Conservation (phyloP, 2,888 invertebrate species). For the Dynastes hyllus region DNA sequence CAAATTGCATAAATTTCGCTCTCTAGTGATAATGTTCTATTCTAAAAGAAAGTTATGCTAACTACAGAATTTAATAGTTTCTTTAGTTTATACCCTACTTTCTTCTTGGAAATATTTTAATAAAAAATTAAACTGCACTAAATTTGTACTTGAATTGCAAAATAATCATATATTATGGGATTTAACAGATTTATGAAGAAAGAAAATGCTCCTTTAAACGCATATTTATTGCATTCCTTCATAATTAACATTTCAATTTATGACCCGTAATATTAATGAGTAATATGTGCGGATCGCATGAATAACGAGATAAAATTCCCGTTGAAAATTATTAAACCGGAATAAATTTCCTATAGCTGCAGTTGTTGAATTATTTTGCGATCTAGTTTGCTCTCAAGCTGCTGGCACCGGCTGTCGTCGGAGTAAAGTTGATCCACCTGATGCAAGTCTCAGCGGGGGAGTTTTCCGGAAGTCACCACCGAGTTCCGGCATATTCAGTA, state of each 20-base stretch:
- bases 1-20: no score
- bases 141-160: no score
- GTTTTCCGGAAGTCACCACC: slow-evolving; percentile 61
- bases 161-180: no score
- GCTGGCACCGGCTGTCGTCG: slow-evolving; percentile 42
- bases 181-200: no score
- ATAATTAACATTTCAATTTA: slow-evolving; percentile 1
- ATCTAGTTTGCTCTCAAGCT: slow-evolving; percentile 40
- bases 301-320: neutral
- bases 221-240: neutral
- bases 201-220: no score
- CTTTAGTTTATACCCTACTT: no score
- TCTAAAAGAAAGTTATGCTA: no score
- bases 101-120: no score
- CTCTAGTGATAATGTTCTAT: no score
- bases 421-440: slow-evolving; percentile 51
- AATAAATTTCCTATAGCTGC: slow-evolving; percentile 41
- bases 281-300: neutral
- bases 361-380: slow-evolving; percentile 42
- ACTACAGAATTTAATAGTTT: no score
- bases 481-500: slow-evolving; percentile 63
- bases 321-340: slow-evolving; percentile 17
- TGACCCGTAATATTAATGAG: neutral
- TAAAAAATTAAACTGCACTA: no score
- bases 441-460: slow-evolving; percentile 47